A percentile compares a stretch with the other conserved stretches of the same genome.
phyloP scores from a whole-genome alignment of 2,888 invertebrate species.

The Xestoiulus laeticollis region DNA sequence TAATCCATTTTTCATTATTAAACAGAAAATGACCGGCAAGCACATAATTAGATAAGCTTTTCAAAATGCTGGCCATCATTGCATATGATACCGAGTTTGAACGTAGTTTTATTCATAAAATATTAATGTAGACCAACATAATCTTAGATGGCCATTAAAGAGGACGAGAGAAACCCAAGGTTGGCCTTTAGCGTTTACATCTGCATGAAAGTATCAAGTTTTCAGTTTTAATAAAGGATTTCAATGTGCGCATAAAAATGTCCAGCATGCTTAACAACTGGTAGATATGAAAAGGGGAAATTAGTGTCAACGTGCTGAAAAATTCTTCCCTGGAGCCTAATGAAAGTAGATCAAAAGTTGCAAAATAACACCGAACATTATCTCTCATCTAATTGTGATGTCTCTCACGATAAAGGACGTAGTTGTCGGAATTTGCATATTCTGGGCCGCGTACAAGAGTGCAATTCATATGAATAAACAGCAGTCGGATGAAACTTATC shows the following conservation, averaged over 20 bases:
- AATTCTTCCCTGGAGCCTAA: slow-evolving; percentile 45
- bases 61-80: not conserved
- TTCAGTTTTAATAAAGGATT: slow-evolving; percentile 7
- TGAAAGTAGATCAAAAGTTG: slow-evolving; percentile 3
- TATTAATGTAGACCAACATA: not conserved
- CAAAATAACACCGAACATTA: slow-evolving; percentile 8
- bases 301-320: not conserved
- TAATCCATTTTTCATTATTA: not conserved
- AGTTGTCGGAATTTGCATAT: not conserved
- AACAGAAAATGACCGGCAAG: not conserved
- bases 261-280: not conserved
- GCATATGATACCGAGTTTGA: not conserved
- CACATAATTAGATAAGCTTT: not conserved
- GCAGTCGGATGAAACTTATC: not conserved
- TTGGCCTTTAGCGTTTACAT: not conserved
- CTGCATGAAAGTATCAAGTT: not conserved
- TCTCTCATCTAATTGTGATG: not conserved
- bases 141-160: not conserved
- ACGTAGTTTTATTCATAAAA: not conserved
- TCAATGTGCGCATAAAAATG: not conserved
- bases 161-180: not conserved
- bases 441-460: not conserved
- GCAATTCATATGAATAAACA: not conserved
- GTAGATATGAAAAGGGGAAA: not conserved
- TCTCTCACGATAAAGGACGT: not conserved